Percentiles rank a stretch among this genome's conserved stretches.
Evolutionary conservation across 2,797 vertebrate species (phyloP).

Genomic region (Sparidentex hasta): DNA sequence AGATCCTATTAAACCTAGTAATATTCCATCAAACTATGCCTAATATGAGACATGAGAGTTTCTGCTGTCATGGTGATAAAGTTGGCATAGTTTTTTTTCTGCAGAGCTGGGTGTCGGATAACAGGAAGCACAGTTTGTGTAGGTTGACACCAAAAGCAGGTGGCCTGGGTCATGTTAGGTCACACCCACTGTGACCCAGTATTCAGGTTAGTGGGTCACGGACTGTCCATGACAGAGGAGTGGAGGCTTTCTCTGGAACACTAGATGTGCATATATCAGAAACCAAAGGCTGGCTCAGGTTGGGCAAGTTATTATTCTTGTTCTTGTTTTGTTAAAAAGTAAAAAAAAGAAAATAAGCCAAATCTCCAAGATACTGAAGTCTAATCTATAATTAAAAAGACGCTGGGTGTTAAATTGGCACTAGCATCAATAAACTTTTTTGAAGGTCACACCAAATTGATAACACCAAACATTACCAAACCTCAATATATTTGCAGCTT

Average conservation of each 20-base stretch:
- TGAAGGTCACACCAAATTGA: too few relatives aligned
- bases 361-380: neutral
- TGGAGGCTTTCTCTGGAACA: neutral
- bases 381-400: neutral
- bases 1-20: neutral
- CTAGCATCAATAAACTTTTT: neutral
- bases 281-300: neutral
- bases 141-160: neutral
- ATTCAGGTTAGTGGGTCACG: constrained; percentile 3
- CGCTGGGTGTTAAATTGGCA: neutral
- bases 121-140: neutral
- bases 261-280: neutral
- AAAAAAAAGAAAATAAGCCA: too few relatives aligned
- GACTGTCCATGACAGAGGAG: neutral
- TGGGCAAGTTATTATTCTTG: neutral
- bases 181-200: neutral
- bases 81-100: neutral
- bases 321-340: neutral
- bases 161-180: neutral
- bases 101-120: too few relatives aligned
- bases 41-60: too few relatives aligned
- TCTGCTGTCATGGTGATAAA: neutral
- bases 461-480: neutral
- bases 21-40: neutral
- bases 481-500: neutral